Evolutionary conservation across 2,113 vertebrate genomes (phyloP).

Genomic region (Calyptomena viridis): DNA sequence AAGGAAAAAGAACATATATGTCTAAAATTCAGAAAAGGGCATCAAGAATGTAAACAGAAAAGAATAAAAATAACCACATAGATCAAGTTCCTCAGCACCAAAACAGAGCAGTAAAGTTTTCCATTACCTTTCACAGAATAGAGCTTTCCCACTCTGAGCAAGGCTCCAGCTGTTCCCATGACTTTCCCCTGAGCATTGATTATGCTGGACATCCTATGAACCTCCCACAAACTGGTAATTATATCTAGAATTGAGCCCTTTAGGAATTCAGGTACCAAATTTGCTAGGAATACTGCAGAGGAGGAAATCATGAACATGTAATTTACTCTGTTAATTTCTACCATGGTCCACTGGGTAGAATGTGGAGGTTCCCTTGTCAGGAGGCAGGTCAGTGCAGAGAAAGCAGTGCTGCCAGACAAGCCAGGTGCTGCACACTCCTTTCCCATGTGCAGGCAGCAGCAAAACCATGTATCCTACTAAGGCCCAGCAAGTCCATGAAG

Average conservation of each 20-base stretch:
- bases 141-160: constrained; percentile 6
- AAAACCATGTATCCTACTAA: background rate
- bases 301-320: background rate
- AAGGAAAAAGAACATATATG: constrained; percentile 11
- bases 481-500: background rate
- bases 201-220: background rate
- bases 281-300: background rate
- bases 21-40: constrained; percentile 37
- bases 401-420: background rate
- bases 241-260: background rate
- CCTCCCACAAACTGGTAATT: background rate
- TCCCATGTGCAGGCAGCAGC: background rate
- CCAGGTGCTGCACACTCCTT: background rate
- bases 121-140: constrained; percentile 55
- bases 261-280: background rate
- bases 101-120: constrained; percentile 68
- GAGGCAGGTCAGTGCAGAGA: background rate
- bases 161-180: constrained; percentile 27
- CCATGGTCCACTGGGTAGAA: background rate
- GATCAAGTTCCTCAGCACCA: constrained; percentile 60
- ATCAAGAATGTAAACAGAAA: constrained; percentile 66
- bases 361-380: background rate
- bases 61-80: constrained; percentile 63
- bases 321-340: background rate
- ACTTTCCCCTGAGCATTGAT: background rate